Evolutionary conservation across 2,113 vertebrate species (phyloP), one percentile per base, ranked within the genome.

Genomic region (Rhagologus leucostigma): DNA sequence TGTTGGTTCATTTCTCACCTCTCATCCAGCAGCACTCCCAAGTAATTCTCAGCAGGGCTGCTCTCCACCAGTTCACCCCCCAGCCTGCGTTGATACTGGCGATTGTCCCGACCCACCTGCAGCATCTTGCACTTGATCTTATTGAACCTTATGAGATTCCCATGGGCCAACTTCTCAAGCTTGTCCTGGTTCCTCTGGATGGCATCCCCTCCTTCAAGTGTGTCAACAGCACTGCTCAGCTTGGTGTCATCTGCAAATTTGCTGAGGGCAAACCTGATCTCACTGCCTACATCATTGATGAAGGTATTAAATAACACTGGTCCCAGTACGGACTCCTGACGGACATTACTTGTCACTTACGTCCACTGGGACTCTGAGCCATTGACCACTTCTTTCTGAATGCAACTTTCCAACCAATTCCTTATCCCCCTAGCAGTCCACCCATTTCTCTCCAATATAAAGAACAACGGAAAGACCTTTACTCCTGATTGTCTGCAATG

Each of bases 241-340:
- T 44, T 57, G 16, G 37, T 6, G 18, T 37, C 52, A 65, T 19
- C 57, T 16, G 8, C 44, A 57, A 81, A 65, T 42, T 16, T 65
- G 50, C 15, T 50, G 27, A 44, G 22, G 12, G 8, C 65, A 50
- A 65, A 57, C 8, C 23, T 50, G 52, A 65, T 81, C 32, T 81
- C 67, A 57, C 6, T 42, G 49, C 16, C 21, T 42, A 23, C 0
- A 0, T 32, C 32, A 16, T 0, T 37, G 7, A 89, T 29, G 18
- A 65, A 81, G 21, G 16, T 29, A 50, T 33, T 50, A 50, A 57
- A 73, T 29, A 81, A 44, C 33, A 32, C 27, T 39, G 9, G 37
- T 30, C 10, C 52, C 29, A 39, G 5, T n/a, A 30, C 3, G 8
- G 60, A 67, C 23, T 32, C 29, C 27, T 39, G 60, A 74, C 52